Conservation (phyloP, 2,888 invertebrate genomes). For the Griposia aprilina region DNA sequence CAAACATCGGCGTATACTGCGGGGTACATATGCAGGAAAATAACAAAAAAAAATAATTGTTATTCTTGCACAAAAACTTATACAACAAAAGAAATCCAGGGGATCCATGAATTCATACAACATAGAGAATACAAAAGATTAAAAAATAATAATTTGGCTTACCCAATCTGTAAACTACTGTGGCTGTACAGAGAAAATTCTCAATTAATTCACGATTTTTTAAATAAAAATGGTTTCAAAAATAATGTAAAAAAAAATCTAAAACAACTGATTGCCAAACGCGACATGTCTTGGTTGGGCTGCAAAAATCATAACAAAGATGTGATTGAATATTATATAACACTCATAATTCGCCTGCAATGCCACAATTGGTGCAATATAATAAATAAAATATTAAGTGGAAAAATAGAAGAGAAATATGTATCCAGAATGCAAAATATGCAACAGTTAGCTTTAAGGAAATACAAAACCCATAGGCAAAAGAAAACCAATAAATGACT, state of each 20-base stretch:
- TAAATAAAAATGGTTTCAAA: background rate
- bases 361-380: background rate
- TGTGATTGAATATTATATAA: background rate
- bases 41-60: no score
- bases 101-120: no score
- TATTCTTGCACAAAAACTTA: no score
- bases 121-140: no score
- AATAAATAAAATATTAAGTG: background rate
- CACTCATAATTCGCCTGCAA: background rate
- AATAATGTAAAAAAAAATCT: background rate
- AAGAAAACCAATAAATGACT: background rate
- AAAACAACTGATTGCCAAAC: background rate
- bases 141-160: no score
- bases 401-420: background rate
- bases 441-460: background rate
- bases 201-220: background rate
- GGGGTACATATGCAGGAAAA: no score
- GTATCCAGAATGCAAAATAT: background rate
- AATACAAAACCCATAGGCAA: background rate
- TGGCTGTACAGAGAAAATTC: no score
- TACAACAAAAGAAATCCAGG: constrained; percentile 9
- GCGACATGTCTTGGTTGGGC: background rate
- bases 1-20: no score
- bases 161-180: no score
- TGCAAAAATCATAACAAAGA: background rate